Evolutionary conservation across 2,888 invertebrate genomes (phyloP).

Genomic region (Luffia ferchaultella): DNA sequence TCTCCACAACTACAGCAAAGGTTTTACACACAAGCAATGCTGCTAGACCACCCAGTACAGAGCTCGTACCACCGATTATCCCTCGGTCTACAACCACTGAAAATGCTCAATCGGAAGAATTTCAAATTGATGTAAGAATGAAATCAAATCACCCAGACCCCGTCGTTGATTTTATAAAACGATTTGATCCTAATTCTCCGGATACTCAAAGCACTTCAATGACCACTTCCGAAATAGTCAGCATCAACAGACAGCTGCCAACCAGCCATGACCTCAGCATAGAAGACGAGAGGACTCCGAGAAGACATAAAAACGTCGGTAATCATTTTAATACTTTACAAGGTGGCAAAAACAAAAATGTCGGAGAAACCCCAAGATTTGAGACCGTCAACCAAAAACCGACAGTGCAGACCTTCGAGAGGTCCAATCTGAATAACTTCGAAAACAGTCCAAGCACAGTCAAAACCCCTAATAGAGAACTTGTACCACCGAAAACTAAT

Average conservation of each 20-base stretch:
- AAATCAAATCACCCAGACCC: conserved; percentile 27
- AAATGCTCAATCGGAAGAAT: conserved; percentile 26
- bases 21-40: conserved; percentile 7
- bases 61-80: conserved; percentile 30
- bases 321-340: conserved; percentile 34
- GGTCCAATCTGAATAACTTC: conserved; percentile 5
- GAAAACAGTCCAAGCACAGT: conserved; percentile 14
- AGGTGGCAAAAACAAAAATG: conserved; percentile 30
- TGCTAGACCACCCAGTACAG: conserved; percentile 28
- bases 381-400: conserved; percentile 37
- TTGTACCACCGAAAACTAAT: conserved; percentile 64
- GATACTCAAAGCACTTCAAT: conserved; percentile 43
- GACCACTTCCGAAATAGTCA: conserved; percentile 44
- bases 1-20: conserved; percentile 13
- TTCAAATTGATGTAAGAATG: conserved; percentile 24
- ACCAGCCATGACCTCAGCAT: conserved; percentile 37
- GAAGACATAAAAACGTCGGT: conserved; percentile 34
- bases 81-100: conserved; percentile 17
- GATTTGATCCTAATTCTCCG: conserved; percentile 51
- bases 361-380: conserved; percentile 28
- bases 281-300: conserved; percentile 42
- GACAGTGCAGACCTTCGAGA: conserved; percentile 5
- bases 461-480: conserved; percentile 31
- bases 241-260: conserved; percentile 43
- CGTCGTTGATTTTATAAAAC: conserved; percentile 49